Conservation (phyloP, 1,140 invertebrate genomes). For the Paraescarpia echinospica region DNA sequence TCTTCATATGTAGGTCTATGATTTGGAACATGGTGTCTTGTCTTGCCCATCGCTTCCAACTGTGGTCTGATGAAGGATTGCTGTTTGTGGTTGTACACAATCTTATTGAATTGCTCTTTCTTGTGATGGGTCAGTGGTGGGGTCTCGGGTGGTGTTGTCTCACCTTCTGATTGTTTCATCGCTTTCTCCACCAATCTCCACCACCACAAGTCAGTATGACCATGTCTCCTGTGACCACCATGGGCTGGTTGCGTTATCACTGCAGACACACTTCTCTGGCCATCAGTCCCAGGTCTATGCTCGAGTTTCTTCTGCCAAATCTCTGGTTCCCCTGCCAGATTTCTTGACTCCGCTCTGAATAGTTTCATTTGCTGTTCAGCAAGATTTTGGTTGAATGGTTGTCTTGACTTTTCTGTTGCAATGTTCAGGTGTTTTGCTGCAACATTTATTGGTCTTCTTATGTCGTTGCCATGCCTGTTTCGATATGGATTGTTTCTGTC, state of each 20-base stretch:
- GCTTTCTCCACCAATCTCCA: background rate
- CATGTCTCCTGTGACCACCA: background rate
- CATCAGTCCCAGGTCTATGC: background rate
- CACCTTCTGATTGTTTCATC: background rate
- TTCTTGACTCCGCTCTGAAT: background rate
- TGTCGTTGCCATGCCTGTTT: background rate
- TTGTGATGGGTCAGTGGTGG: background rate
- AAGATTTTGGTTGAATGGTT: background rate
- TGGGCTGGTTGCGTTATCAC: background rate
- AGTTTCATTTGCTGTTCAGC: background rate
- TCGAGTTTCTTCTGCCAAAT: too few relatives aligned
- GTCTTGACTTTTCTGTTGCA: background rate
- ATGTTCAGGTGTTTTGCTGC: background rate
- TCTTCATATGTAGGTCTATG: background rate
- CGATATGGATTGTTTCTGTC: background rate
- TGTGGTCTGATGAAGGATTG: background rate
- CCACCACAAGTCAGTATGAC: background rate
- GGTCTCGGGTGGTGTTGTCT: background rate
- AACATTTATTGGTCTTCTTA: background rate
- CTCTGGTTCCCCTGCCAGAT: background rate
- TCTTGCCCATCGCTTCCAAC: background rate
- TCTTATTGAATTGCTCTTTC: background rate
- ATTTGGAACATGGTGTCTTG: background rate
- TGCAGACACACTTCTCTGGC: background rate
- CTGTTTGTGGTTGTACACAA: background rate